Conservation (phyloP, 1,140 invertebrate species). For the Platorchestia sp. region DNA sequence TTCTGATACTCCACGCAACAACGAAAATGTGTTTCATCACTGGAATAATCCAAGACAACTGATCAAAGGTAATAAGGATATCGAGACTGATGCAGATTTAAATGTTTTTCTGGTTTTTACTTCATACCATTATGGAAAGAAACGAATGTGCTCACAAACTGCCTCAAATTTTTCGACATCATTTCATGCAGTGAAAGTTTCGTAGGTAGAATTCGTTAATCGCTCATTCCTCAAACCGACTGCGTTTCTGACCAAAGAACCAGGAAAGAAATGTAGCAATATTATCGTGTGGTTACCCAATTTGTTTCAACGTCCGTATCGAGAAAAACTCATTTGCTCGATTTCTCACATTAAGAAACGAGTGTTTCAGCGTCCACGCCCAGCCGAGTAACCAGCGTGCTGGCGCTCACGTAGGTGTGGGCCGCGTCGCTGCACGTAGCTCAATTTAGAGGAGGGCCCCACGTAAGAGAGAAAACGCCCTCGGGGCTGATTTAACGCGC, state of each 20-base stretch:
- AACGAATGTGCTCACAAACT: background rate
- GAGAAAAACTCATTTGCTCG: background rate
- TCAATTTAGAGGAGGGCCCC: background rate
- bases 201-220: background rate
- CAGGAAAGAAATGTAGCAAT: background rate
- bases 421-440: background rate
- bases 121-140: background rate
- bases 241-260: background rate
- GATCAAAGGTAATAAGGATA: background rate
- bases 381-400: background rate
- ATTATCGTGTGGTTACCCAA: background rate
- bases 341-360: background rate
- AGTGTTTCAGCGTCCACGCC: background rate
- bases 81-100: background rate
- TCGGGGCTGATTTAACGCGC: background rate
- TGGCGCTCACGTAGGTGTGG: background rate
- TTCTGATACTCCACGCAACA: no score
- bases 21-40: background rate
- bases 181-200: background rate
- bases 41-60: background rate
- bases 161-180: background rate
- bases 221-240: background rate
- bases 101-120: background rate
- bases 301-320: background rate
- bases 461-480: background rate